A percentile compares a stretch with the other conserved stretches of the same genome.
These are phyloP conservation scores for Troilus luridus DNA, from an alignment of 2,888 invertebrate genomes.

Conservation along the genomic window DNA sequence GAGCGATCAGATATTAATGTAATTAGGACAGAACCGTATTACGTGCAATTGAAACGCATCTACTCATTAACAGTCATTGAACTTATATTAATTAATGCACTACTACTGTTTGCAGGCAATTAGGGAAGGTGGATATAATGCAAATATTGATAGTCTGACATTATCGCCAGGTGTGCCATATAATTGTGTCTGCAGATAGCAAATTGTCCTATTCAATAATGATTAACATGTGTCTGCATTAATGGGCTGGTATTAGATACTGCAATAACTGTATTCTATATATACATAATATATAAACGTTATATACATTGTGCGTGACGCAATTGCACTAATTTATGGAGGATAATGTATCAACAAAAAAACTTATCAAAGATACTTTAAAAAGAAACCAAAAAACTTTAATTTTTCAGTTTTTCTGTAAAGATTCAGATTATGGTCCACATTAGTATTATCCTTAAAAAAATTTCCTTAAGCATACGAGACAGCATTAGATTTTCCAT, in stretches of 20 bases:
- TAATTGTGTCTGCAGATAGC: not conserved
- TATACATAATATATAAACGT: not conserved
- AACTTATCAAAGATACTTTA: too few species aligned
- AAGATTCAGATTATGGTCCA: too few species aligned
- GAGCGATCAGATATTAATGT: not conserved
- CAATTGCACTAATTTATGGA: too few species aligned
- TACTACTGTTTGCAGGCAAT: slow-evolving; percentile 6
- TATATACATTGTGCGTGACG: not conserved
- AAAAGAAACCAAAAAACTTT: too few species aligned
- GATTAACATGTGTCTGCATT: slow-evolving; percentile 6
- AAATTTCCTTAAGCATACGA: too few species aligned
- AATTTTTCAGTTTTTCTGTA: too few species aligned
- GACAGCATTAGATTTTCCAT: too few species aligned
- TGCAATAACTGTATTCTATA: not conserved
- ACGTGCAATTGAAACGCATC: not conserved
- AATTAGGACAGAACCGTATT: not conserved
- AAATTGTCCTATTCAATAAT: slow-evolving; percentile 34
- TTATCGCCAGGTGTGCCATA: not conserved
- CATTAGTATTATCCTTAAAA: too few species aligned
- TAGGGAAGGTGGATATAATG: not conserved
- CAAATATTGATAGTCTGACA: slow-evolving; percentile 22
- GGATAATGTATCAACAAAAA: too few species aligned
- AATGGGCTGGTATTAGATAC: not conserved
- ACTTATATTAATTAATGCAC: slow-evolving; percentile 30
- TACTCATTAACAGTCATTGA: slow-evolving; percentile 5